Percentiles rank a stretch among this genome's conserved stretches.
Evolutionary conservation across 2,113 vertebrate genomes (phyloP).

Genomic region (Colinus virginianus): DNA sequence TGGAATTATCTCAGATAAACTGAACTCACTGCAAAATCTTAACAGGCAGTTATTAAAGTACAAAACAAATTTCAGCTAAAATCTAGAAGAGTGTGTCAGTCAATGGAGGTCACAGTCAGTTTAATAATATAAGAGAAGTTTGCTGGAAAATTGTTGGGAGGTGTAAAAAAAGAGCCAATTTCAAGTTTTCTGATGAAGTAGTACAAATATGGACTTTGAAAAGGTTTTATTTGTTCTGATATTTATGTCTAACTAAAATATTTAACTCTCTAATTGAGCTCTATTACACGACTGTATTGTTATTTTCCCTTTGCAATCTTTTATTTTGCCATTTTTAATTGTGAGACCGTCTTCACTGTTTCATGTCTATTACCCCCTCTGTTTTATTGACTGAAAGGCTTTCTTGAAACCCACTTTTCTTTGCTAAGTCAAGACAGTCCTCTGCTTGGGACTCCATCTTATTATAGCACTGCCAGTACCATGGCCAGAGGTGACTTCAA

Average conservation of each 20-base stretch:
- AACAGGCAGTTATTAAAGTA: conserved; percentile 36
- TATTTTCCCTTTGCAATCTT: not conserved
- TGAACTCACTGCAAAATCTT: conserved; percentile 1
- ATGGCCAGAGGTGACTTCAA: not conserved
- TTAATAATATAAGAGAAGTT: not conserved
- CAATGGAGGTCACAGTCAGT: not conserved
- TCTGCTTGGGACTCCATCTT: not conserved
- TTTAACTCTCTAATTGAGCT: not conserved
- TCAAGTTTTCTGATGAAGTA: not conserved
- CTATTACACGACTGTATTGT: not conserved
- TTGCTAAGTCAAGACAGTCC: too few species aligned
- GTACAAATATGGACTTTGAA: not conserved
- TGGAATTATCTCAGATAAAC: conserved; percentile 26
- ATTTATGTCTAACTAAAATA: not conserved
- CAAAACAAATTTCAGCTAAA: conserved; percentile 15
- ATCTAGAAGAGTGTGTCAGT: not conserved
- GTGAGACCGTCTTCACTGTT: not conserved
- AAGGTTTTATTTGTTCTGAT: not conserved
- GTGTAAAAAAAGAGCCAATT: not conserved
- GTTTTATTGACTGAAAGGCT: not conserved
- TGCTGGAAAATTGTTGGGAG: not conserved
- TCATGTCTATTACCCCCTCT: not conserved
- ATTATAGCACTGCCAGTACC: not conserved
- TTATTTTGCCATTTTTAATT: not conserved
- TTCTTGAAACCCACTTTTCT: not conserved